phyloP scores from a whole-genome alignment of 2,113 vertebrate species.

The Enhydra lutris region DNA sequence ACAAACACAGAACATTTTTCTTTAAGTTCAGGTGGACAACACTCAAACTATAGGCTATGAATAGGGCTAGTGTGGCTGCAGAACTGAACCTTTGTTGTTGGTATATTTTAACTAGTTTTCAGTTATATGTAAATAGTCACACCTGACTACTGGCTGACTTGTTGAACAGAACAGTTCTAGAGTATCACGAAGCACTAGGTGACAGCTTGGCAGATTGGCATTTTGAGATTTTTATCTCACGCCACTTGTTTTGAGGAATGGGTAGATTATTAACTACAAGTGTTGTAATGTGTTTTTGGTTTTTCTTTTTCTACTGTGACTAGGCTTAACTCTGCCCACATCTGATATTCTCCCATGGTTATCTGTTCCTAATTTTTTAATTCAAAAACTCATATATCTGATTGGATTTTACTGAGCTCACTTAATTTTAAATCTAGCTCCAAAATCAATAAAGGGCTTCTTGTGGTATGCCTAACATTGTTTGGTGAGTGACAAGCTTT shows the following conservation, averaged over 20 bases:
- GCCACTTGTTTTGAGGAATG: not conserved
- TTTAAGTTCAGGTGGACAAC: not conserved
- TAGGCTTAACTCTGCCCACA: not conserved
- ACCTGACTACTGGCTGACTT: not conserved
- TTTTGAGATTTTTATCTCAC: not conserved
- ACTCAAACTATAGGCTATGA: not conserved
- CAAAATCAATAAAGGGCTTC: conserved; percentile 43
- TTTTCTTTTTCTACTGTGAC: not conserved
- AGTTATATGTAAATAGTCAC: not conserved
- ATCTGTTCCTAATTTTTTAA: not conserved
- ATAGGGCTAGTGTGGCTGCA: not conserved
- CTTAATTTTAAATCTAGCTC: conserved; percentile 8
- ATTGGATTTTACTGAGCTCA: conserved; percentile 8
- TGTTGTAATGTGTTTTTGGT: not conserved
- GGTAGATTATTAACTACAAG: not conserved
- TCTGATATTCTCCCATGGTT: not conserved
- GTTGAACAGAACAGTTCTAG: not conserved
- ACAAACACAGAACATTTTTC: not conserved
- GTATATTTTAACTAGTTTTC: not conserved
- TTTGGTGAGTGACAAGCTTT: conserved; percentile 39
- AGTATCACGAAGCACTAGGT: not conserved
- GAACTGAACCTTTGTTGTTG: not conserved
- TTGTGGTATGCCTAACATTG: not conserved
- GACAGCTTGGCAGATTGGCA: not conserved
- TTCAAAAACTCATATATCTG: not conserved